These are phyloP conservation scores for Trachelus iudaicus DNA, from an alignment of 2,888 invertebrate genomes.

Conservation along the genomic window DNA sequence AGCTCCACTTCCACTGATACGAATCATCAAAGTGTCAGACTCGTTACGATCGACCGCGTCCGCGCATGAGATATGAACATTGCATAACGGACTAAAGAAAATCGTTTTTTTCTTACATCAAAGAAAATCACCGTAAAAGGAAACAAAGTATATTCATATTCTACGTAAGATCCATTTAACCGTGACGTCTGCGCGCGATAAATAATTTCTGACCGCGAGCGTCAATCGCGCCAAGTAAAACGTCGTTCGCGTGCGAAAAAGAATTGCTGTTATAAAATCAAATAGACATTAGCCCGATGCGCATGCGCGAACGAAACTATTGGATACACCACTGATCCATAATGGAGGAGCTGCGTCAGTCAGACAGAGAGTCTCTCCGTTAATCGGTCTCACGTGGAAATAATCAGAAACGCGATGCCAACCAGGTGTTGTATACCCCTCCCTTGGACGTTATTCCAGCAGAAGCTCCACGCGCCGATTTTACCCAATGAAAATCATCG, in stretches of 20 bases:
- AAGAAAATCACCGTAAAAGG: not conserved
- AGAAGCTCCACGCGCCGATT: not conserved
- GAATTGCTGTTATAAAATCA: not conserved
- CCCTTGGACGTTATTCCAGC: not conserved
- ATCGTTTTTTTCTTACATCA: not conserved
- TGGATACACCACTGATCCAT: not conserved
- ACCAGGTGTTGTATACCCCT: not conserved
- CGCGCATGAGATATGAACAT: not conserved
- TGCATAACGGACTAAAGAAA: not conserved
- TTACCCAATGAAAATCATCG: not conserved
- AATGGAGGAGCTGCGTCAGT: not conserved
- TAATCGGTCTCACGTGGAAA: not conserved
- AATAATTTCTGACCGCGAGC: not conserved
- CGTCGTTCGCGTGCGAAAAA: not conserved
- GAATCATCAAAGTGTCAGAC: not conserved
- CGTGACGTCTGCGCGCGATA: not conserved
- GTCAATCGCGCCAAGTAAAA: not conserved
- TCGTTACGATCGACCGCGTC: not conserved
- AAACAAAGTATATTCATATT: not conserved
- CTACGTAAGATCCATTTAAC: not conserved
- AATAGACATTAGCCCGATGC: not conserved
- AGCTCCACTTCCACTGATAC: not conserved
- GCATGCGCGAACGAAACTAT: not conserved
- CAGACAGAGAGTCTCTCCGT: not conserved
- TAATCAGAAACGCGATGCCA: not conserved